Conservation (phyloP, 2,113 vertebrate species). For the Puntigrus tetrazona region DNA sequence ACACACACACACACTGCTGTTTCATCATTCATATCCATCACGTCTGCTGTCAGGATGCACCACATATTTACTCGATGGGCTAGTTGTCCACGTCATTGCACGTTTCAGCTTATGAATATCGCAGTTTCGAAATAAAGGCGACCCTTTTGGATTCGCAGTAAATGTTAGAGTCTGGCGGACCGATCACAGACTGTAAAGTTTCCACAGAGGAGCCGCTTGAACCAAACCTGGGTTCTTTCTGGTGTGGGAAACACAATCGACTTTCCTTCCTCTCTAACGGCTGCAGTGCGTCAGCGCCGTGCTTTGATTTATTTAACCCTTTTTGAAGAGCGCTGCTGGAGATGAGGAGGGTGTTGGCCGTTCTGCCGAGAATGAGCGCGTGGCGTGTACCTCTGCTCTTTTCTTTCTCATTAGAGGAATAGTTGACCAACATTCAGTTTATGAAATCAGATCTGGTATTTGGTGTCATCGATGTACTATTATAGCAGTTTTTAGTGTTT, state of each 20-base stretch:
- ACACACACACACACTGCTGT: neutral
- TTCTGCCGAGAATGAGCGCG: slow-evolving; percentile 2
- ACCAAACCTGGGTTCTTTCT: neutral
- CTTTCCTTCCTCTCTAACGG: slow-evolving; percentile 31
- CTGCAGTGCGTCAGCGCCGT: slow-evolving; percentile 26
- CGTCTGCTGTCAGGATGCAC: neutral
- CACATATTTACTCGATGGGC: neutral
- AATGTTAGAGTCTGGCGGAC: neutral
- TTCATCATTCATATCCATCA: neutral
- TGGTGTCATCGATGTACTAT: too few species aligned
- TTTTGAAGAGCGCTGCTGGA: neutral
- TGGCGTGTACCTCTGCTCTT: neutral
- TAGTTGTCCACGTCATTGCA: neutral
- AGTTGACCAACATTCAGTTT: neutral
- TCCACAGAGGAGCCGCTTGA: neutral
- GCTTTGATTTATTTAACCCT: slow-evolving; percentile 35
- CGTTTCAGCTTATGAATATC: neutral
- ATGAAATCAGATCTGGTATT: neutral
- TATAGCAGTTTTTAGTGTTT: too few species aligned
- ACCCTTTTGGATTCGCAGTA: neutral
- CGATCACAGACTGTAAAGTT: neutral
- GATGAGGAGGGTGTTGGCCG: neutral
- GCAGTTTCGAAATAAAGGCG: neutral
- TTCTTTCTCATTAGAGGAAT: neutral
- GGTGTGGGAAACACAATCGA: slow-evolving; percentile 49